Evolutionary conservation across 2,888 invertebrate genomes (phyloP), one percentile per base, ranked within the genome.

Genomic region (Andrena bicolor): DNA sequence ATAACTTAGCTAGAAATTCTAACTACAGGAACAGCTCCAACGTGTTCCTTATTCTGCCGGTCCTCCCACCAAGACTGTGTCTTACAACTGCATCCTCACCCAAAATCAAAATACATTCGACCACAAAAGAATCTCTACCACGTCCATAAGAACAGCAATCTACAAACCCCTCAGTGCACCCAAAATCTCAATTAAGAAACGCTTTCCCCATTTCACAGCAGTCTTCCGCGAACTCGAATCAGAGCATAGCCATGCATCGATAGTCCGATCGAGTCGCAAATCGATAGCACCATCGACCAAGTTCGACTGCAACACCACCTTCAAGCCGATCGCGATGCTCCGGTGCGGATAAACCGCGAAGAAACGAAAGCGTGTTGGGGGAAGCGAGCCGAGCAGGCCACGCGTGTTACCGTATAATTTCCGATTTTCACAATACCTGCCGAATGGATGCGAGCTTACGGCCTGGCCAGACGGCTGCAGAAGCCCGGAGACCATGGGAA

Each of bases 361-460:
- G 72, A 72, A 76, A 76, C 69, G 75, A 76, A 76, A 80, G 63
- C 49, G 28, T 28, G 20, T 20, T 23, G 78, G 6, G 41, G 10
- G 41, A 56, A 26, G 23, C 23, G 56, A 30, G 32, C 32, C 32
- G 8, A 35, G 8, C 64, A 41, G 72, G 56, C 60, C 60, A 48
- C 69, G 65, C 72, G 70, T 53, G 74, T 82, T 73, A 82, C 70
- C 63, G 77, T 83, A 76, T 83, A 83, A 85, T 83, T 85, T 85
- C 75, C 71, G 83, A 81, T 81, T 83, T 78, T 69, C 78, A 48
- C 80, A 61, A 76, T 78, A 76, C 75, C 58, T 70, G 64, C 77
- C 20, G 74, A 83, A 81, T 72, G 23, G 35, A 77, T 74, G 58
- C 16, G 48, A 76, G 73, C 70, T 82, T n/a, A 51, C 20, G 51